These are phyloP conservation scores for Ecdyonurus torrentis DNA, from an alignment of 2,888 invertebrate species.

Conservation along the genomic window DNA sequence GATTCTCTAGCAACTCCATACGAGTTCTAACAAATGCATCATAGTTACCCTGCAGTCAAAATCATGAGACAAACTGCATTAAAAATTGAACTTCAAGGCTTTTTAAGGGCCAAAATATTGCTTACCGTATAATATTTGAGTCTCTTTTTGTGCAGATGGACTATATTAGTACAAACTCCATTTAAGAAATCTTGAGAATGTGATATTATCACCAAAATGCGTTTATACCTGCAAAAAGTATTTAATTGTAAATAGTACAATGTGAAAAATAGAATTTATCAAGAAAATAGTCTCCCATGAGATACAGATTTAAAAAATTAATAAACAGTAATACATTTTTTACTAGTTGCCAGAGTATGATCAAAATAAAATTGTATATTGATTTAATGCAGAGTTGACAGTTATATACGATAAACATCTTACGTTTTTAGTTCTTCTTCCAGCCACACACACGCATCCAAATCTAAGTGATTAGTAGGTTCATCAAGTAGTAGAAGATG, in stretches of 20 bases:
- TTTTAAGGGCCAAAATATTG: constrained; percentile 10
- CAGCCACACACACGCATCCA: constrained; percentile 98
- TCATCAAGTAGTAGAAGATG: constrained; percentile 94
- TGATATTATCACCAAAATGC: constrained; percentile 93
- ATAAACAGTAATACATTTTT: neutral
- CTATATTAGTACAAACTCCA: constrained; percentile 91
- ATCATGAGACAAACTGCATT: too few relatives aligned
- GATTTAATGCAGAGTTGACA: too few relatives aligned
- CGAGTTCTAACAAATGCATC: constrained; percentile 91
- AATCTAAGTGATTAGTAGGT: constrained; percentile 85
- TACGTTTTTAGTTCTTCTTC: constrained; percentile 91
- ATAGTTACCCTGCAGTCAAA: constrained; percentile 57
- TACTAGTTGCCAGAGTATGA: neutral
- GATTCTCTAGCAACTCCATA: constrained; percentile 90
- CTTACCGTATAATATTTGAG: constrained; percentile 83
- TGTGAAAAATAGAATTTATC: neutral
- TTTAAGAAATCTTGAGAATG: constrained; percentile 99
- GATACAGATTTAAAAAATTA: neutral
- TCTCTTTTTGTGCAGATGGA: constrained; percentile 85
- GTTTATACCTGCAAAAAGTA: constrained; percentile 52
- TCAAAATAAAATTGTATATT: too few relatives aligned
- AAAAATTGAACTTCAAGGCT: neutral
- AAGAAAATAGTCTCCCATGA: neutral
- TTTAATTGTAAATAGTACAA: neutral
- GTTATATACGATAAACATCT: constrained; percentile 16